Base-by-base conservation (phyloP, 2,888 invertebrate genomes). In the Heliothis peltigera region DNA sequence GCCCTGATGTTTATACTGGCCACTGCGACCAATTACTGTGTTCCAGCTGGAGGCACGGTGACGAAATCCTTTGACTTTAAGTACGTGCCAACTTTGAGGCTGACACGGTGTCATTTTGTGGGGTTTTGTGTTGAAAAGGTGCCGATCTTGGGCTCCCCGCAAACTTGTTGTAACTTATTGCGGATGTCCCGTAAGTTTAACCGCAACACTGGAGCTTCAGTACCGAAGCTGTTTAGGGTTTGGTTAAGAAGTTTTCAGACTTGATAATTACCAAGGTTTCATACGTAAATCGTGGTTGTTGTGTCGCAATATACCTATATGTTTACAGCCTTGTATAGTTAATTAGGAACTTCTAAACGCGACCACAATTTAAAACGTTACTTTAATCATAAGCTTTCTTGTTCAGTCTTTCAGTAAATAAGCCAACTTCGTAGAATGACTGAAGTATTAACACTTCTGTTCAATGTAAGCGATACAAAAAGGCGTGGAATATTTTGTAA, bases 1-100 rank as follows among this genome's bases (percentile, higher is more conserved):
- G 88, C 86, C 86, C 87, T 83, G 89, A 90, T 91, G 91, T 92
- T 93, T 92, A 91, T 91, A 85, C 86, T 82, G 88, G 86, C 87
- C 87, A 80, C 84, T 86, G 84, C 79, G 84, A 77, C 83, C 79
- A 76, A 67, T 65, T 61, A 70, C 53, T 69, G 82, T 85, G 83
- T 90, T 79, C 75, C 81, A 83, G 43, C 80, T 79, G 61, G n/a
- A 19, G n/a, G 61, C 81, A 76, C 79, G 53, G 83, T 82, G 81
- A 77, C 69, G 39, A 32, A 57, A 74, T 60, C 58, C 61, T 64
- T 68, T 73, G 60, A 64, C 60, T 48, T 28, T 56, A 58, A 70
- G 51, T 49, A 19, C 21, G 57, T 71, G 70, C 47, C 64, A 69
- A 77, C 66, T 64, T 49, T 43, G 42, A 61, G 21, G 58, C 39